Percentiles rank a stretch among this genome's conserved stretches.
phyloP scores from a whole-genome alignment of 2,797 vertebrate species.

The Coluber constrictor region DNA sequence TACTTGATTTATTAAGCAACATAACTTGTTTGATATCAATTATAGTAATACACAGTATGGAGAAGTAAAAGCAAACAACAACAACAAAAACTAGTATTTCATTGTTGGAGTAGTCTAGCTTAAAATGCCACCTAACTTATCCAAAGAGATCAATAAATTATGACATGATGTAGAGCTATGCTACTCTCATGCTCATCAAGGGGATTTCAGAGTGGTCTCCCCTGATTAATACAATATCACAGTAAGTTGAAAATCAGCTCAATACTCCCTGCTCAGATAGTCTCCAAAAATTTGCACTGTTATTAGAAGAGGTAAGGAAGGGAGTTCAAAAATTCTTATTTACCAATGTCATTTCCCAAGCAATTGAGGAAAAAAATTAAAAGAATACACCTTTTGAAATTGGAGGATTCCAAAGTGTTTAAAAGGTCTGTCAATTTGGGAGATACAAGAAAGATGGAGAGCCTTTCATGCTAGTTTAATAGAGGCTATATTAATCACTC shows the following conservation, averaged over 20 bases:
- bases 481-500: slow-evolving; percentile 80
- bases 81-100: background rate
- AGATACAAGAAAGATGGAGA: slow-evolving; percentile 52
- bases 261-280: slow-evolving; percentile 56
- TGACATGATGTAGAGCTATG: slow-evolving; percentile 32
- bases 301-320: slow-evolving; percentile 54
- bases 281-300: slow-evolving; percentile 42
- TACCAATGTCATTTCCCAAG: slow-evolving; percentile 43
- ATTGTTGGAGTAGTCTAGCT: slow-evolving; percentile 7
- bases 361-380: slow-evolving; percentile 41
- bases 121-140: slow-evolving; percentile 30
- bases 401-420: slow-evolving; percentile 37
- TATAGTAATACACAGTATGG: slow-evolving; percentile 5
- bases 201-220: slow-evolving; percentile 45
- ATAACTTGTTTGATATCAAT: background rate
- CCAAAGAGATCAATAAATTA: slow-evolving; percentile 35
- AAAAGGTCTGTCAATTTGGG: slow-evolving; percentile 40
- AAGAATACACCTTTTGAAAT: slow-evolving; percentile 61
- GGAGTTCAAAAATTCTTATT: slow-evolving; percentile 49
- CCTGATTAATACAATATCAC: slow-evolving; percentile 63
- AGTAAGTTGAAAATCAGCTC: slow-evolving; percentile 61
- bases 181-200: slow-evolving; percentile 42
- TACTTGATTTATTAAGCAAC: background rate
- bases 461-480: slow-evolving; percentile 69
- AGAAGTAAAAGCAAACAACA: slow-evolving; percentile 6